Percentiles rank a stretch among this genome's conserved stretches.
phyloP scores from a whole-genome alignment of 2,113 vertebrate genomes.

The Lophochroa leadbeateri region DNA sequence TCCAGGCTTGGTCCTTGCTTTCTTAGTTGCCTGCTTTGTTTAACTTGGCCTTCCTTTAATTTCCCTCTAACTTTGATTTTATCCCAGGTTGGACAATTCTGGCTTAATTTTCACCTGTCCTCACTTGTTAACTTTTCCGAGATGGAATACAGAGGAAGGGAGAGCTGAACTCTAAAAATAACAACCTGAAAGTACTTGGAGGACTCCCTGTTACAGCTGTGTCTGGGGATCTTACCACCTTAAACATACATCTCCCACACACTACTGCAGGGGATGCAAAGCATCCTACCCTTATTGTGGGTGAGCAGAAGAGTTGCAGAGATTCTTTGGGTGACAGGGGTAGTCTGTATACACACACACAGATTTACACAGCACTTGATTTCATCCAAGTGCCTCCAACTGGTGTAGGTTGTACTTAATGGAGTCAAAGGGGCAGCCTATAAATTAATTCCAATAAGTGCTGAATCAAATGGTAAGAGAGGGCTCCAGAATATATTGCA shows the following conservation, averaged over 20 bases:
- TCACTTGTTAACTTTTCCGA: not conserved
- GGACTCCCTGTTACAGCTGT: not conserved
- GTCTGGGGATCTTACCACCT: not conserved
- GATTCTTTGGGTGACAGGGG: fast-evolving
- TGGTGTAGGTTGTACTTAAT: not conserved
- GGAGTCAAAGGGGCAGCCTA: not conserved
- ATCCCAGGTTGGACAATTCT: too few relatives aligned
- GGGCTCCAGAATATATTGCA: not conserved
- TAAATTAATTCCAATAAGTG: conserved; percentile 4
- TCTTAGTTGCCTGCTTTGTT: too few relatives aligned
- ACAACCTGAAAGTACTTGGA: not conserved
- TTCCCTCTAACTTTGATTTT: too few relatives aligned
- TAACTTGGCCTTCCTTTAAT: too few relatives aligned
- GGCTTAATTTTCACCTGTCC: not conserved
- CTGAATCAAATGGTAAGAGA: not conserved
- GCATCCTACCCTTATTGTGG: not conserved
- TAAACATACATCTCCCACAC: not conserved
- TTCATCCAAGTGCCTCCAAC: not conserved
- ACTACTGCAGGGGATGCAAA: not conserved
- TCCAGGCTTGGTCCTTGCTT: too few relatives aligned
- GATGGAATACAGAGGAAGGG: not conserved
- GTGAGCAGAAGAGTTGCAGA: not conserved
- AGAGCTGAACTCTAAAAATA: not conserved
- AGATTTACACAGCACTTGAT: not conserved
- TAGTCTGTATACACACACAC: fast-evolving